Conservation (phyloP, 2,113 vertebrate species). For the Pogonocichla stellata region DNA sequence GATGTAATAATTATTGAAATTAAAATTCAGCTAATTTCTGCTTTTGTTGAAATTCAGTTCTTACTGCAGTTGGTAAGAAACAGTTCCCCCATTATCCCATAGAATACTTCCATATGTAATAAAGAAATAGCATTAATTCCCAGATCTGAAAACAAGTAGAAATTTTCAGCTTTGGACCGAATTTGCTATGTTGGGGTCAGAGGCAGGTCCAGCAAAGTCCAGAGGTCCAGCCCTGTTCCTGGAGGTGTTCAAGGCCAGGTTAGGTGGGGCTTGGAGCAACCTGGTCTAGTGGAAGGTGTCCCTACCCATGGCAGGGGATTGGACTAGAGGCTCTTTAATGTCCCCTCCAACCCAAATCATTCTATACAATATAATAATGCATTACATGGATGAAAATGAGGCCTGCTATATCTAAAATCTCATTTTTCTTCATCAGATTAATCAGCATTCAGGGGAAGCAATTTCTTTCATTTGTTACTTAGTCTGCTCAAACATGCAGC, state of each 20-base stretch:
- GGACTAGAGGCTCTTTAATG: neutral
- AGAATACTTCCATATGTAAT: neutral
- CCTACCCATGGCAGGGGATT: neutral
- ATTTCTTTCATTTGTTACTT: neutral
- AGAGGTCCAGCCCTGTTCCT: neutral
- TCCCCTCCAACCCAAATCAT: neutral
- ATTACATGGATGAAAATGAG: neutral
- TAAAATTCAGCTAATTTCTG: neutral
- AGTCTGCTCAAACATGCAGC: neutral
- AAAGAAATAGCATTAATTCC: neutral
- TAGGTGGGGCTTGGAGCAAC: neutral
- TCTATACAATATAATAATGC: neutral
- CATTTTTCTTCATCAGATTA: neutral
- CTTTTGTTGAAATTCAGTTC: neutral
- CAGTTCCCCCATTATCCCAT: neutral
- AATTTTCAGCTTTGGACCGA: neutral
- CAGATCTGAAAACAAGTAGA: neutral
- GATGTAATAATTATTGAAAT: neutral
- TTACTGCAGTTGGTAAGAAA: neutral
- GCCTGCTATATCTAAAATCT: neutral
- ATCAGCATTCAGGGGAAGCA: neutral
- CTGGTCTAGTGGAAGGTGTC: neutral
- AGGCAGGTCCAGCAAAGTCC: neutral
- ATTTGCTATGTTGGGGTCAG: neutral
- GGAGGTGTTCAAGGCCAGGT: neutral